These are phyloP conservation scores for Porites evermanni DNA, from an alignment of 92 coral and sea anemone genomes.

Conservation along the genomic window DNA sequence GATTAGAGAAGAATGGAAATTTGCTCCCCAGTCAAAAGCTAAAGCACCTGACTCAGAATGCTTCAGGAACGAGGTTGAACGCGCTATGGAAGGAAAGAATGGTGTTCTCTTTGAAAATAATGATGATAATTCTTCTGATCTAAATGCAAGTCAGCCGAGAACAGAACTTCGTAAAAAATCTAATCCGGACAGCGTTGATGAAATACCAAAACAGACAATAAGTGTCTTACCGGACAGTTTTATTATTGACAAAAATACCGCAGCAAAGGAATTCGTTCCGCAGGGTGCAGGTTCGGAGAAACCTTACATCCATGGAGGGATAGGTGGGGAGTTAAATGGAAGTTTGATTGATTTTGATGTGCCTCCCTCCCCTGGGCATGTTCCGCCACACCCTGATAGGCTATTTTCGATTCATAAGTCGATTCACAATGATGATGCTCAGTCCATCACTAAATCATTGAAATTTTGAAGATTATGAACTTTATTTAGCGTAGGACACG, in stretches of 20 bases:
- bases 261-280: neutral
- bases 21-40: neutral
- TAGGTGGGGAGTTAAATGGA: conserved; percentile 15
- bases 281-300: neutral
- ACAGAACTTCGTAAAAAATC: neutral
- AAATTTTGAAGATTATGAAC: neutral
- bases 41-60: neutral
- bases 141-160: neutral
- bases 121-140: neutral
- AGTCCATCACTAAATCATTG: neutral
- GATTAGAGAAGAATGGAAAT: neutral
- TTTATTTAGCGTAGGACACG: no score
- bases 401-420: conserved; percentile 41
- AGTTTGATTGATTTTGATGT: conserved; percentile 25
- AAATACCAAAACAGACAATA: neutral
- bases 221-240: neutral
- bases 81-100: neutral
- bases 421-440: conserved; percentile 37
- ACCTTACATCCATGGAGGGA: neutral
- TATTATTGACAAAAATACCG: neutral
- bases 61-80: neutral
- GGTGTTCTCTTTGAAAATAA: neutral
- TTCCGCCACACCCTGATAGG: conserved; percentile 44
- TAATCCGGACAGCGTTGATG: neutral
- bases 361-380: conserved; percentile 77